Conservation (phyloP, 2,888 invertebrate species). For the Nebria brevicollis region DNA sequence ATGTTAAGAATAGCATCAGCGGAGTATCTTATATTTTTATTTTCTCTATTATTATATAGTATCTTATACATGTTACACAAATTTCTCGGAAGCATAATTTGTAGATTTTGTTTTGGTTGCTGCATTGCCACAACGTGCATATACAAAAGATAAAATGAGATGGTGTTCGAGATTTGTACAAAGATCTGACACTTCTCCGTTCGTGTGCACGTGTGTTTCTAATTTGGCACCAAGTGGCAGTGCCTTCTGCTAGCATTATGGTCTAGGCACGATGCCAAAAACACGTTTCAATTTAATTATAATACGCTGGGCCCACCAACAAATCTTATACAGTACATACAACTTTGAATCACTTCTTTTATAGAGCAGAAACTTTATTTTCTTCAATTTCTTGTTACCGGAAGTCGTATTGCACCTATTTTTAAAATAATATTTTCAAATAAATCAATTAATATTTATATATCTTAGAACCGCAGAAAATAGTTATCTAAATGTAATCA, state of each 20-base stretch:
- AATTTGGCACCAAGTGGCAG: conserved; percentile 15
- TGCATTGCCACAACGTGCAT: not conserved
- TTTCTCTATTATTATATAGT: not conserved
- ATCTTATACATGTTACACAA: not conserved
- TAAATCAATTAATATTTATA: not conserved
- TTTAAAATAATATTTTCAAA: not conserved
- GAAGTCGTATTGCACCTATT: conserved; percentile 10
- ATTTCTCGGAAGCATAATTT: not conserved
- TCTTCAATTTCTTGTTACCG: conserved; percentile 16
- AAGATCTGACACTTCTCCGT: conserved; percentile 4
- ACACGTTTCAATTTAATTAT: conserved; percentile 16
- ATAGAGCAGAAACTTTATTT: conserved; percentile 25
- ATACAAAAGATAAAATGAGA: not conserved
- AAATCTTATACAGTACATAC: not conserved
- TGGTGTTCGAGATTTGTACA: not conserved
- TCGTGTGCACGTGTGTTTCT: not conserved
- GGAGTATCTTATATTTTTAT: not conserved
- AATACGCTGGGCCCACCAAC: not conserved
- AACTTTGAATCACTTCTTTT: conserved; percentile 24
- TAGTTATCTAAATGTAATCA: not conserved
- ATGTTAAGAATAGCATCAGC: not conserved
- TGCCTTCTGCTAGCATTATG: not conserved
- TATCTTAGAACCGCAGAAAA: not conserved
- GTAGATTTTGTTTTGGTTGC: not conserved
- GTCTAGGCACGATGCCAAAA: not conserved